Percentiles rank a stretch among this genome's conserved stretches.
Conservation (phyloP, 2,888 invertebrate genomes). For the Drosophila multiciliata region DNA sequence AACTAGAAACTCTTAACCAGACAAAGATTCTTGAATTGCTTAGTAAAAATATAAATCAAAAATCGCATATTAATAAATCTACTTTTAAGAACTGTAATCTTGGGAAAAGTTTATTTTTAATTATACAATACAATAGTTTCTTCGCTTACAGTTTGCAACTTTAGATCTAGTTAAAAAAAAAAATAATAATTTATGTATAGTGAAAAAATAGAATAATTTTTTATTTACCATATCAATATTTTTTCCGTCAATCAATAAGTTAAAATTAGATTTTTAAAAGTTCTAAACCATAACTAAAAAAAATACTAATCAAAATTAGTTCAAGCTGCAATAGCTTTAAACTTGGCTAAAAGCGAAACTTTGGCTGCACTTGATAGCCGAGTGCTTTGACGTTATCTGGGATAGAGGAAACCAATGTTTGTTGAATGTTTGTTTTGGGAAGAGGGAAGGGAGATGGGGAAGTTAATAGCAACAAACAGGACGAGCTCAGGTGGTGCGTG, state of each 20-base stretch:
- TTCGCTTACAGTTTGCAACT: too few relatives aligned
- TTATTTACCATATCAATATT: too few relatives aligned
- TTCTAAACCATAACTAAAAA: neutral
- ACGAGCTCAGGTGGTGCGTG: conserved; percentile 27
- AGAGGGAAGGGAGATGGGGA: neutral
- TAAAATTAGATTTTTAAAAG: neutral
- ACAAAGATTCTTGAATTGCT: neutral
- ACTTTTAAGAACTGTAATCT: neutral
- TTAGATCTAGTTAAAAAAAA: too few relatives aligned
- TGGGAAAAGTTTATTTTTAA: neutral
- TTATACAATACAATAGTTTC: too few relatives aligned
- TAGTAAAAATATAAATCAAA: neutral
- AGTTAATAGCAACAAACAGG: conserved; percentile 13
- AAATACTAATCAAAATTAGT: neutral
- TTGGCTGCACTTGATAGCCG: neutral
- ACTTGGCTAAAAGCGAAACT: neutral
- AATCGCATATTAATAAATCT: neutral
- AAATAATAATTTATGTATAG: too few relatives aligned
- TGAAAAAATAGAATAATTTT: too few relatives aligned
- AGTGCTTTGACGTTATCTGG: conserved; percentile 23
- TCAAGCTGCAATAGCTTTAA: neutral
- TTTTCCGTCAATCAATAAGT: neutral
- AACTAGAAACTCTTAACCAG: neutral
- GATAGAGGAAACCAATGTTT: conserved; percentile 63
- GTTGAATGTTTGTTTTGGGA: conserved; percentile 45